Conservation (phyloP, 2,113 vertebrate species). For the Cephalophus harveyi region DNA sequence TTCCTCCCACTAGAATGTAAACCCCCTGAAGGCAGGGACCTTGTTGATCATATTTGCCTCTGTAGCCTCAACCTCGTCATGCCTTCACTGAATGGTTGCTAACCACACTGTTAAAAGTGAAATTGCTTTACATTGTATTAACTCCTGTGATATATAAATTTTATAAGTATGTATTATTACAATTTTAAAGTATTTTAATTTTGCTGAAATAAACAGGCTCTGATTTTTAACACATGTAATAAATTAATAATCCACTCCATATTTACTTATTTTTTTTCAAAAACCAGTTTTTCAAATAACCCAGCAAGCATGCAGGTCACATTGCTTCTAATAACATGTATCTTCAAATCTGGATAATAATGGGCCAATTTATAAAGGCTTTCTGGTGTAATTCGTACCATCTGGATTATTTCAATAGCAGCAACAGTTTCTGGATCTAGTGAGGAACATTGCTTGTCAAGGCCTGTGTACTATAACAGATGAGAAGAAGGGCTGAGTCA, state of each 20-base stretch:
- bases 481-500: slow-evolving; percentile 12
- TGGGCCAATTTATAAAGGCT: background rate
- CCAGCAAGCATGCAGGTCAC: background rate
- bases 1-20: background rate
- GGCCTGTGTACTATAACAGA: background rate
- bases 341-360: slow-evolving; percentile 30
- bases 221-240: background rate
- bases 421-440: slow-evolving; percentile 1
- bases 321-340: background rate
- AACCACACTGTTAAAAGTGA: background rate
- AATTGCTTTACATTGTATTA: background rate
- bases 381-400: background rate
- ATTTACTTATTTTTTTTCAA: background rate
- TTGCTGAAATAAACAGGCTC: background rate
- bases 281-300: slow-evolving; percentile 28
- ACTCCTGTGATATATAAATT: background rate
- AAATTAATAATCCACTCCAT: background rate
- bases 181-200: slow-evolving; percentile 40
- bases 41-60: background rate
- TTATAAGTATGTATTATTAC: background rate
- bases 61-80: background rate
- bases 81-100: background rate
- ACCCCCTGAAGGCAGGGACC: background rate
- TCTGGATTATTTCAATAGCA: slow-evolving; percentile 37
- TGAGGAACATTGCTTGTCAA: slow-evolving; percentile 12